Evolutionary conservation across 2,888 invertebrate genomes (phyloP), one percentile per base, ranked within the genome.

Genomic region (Chydorus sphaericus): DNA sequence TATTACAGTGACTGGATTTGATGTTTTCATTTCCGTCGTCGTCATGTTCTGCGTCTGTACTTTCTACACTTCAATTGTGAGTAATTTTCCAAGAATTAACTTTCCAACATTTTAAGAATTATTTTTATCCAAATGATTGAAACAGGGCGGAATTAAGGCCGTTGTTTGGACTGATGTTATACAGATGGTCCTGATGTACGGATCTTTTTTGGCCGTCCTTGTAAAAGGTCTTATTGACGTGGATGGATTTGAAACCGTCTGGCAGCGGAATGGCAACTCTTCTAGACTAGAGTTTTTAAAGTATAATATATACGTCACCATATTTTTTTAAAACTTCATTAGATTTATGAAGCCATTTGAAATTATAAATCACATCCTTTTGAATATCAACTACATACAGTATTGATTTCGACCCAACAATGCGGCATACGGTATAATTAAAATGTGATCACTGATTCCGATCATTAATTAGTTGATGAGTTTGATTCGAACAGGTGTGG

Each of bases 161-260:
- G 90, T 90, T 14, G 88, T 90, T 64, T 89, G 90, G 78, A 87
- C 89, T 2, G 90, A 90, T 67, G 82, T 86, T 1, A 85, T 90
- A 67, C 89, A 90, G 77, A 83, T 86, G 20, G 77, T 75, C 10
- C 80, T 85, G 37, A 73, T 86, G 53, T 64, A 84, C 7, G 78
- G 77, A 1, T 83, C 85, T 0, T 70, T 85, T 55, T 70, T 81
- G 14, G 71, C 77, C 14, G 69, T 80, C 48, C 70, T 58, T 10
- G 52, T 60, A 14, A 62, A 62, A 20, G 66, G 67, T 1, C 54
- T 60, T 4, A 36, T 58, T 4, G 61, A 65, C 48, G 77, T 78
- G 8, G 88, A 86, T 5, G 84, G 82, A 23, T 68, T 78, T 3
- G 70, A 72, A 1, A 64, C 69, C 3, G 77, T 87, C 8, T 85